A percentile compares a stretch with the other conserved stretches of the same genome.
phyloP scores from a whole-genome alignment of 2,113 vertebrate species.

The Sapayoa aenigma region DNA sequence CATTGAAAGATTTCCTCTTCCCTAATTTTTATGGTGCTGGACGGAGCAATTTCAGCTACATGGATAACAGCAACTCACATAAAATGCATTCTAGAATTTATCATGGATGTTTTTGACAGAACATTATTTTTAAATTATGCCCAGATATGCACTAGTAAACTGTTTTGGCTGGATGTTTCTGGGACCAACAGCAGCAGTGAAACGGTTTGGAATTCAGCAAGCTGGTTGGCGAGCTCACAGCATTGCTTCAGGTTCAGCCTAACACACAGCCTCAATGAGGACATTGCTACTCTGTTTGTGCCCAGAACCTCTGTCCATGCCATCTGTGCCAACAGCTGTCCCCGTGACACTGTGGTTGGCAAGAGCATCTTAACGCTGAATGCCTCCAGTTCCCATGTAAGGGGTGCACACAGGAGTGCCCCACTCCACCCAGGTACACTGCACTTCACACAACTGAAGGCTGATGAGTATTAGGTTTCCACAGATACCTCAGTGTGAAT shows the following conservation, averaged over 20 bases:
- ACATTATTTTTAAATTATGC: background rate
- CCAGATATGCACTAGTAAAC: background rate
- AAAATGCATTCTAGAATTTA: background rate
- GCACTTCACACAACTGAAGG: background rate
- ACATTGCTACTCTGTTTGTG: background rate
- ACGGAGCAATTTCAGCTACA: background rate
- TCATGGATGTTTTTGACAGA: background rate
- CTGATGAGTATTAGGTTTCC: background rate
- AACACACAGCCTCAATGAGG: background rate
- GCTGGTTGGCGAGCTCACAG: background rate
- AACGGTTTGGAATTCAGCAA: background rate
- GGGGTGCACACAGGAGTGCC: background rate
- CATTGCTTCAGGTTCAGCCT: background rate
- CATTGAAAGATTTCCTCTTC: background rate
- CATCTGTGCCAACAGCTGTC: background rate
- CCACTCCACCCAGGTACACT: background rate
- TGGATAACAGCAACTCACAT: background rate
- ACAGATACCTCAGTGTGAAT: background rate
- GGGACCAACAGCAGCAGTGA: background rate
- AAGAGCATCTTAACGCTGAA: background rate
- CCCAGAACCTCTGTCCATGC: background rate
- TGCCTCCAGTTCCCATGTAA: background rate
- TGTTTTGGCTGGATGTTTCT: background rate
- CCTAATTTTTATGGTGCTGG: background rate
- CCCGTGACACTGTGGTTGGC: background rate